Evolutionary conservation across 2,113 vertebrate species (phyloP).

Genomic region (Halichoeres trimaculatus): DNA sequence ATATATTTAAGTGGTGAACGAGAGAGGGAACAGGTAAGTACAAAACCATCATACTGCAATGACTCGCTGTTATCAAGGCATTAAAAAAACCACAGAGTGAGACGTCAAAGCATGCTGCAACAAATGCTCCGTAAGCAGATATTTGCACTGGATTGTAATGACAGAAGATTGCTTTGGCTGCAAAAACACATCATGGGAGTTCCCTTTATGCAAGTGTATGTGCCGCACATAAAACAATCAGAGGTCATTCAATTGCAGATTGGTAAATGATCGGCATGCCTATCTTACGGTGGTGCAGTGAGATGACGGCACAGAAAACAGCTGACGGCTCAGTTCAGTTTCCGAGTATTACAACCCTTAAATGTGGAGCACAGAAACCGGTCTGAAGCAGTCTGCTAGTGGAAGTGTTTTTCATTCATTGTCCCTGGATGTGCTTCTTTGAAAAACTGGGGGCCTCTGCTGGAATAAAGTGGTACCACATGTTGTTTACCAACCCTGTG

Average conservation of each 20-base stretch:
- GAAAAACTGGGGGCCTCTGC: conserved; percentile 69
- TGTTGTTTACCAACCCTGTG: conserved; percentile 76
- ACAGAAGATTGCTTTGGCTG: conserved; percentile 25
- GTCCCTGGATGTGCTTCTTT: conserved; percentile 37
- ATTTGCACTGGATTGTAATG: conserved; percentile 33
- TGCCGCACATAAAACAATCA: conserved; percentile 41
- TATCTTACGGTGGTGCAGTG: background rate
- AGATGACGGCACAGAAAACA: conserved; percentile 18
- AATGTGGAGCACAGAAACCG: conserved; percentile 70
- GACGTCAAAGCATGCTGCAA: conserved; percentile 17
- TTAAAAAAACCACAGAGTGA: conserved; percentile 51
- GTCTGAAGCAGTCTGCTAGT: conserved; percentile 78
- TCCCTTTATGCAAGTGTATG: conserved; percentile 8
- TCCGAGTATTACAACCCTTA: background rate
- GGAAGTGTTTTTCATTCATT: conserved; percentile 42
- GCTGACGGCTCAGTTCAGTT: conserved; percentile 35
- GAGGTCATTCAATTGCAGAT: background rate
- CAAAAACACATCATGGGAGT: conserved; percentile 11
- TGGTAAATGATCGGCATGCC: background rate
- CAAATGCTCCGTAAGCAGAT: conserved; percentile 23
- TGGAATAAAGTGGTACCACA: conserved; percentile 62
- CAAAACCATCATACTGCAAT: conserved; percentile 33
- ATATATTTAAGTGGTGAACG: conserved; percentile 57
- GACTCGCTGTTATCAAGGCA: conserved; percentile 35
- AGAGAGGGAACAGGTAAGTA: conserved; percentile 30